Evolutionary conservation across 1,140 invertebrate genomes (phyloP).

Genomic region (Aphaenogaster ashmeadi): DNA sequence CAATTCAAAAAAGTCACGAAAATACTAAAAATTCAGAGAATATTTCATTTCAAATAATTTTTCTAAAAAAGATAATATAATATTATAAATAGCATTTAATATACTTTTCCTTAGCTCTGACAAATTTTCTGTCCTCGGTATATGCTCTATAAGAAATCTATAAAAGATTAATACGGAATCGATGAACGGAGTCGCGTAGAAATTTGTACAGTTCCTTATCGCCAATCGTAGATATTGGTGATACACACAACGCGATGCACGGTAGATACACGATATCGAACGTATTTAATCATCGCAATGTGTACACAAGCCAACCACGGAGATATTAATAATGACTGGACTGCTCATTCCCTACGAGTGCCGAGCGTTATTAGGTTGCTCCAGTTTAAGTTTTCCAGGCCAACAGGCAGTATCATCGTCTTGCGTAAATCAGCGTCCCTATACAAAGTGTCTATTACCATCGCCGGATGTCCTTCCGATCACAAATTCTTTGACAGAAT

Average conservation of each 20-base stretch:
- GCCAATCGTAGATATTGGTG: background rate
- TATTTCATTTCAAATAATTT: background rate
- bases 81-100: background rate
- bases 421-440: slow-evolving; percentile 42
- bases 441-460: background rate
- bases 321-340: slow-evolving; percentile 44
- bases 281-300: slow-evolving; percentile 3
- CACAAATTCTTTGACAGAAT: slow-evolving; percentile 15
- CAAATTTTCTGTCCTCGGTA: background rate
- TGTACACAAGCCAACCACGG: background rate
- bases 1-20: background rate
- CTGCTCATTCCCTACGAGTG: slow-evolving; percentile 27
- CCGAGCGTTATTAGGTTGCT: slow-evolving; percentile 34
- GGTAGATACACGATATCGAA: background rate
- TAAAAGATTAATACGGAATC: slow-evolving; percentile 10
- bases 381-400: slow-evolving; percentile 58
- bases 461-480: background rate
- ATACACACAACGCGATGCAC: background rate
- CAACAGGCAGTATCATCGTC: slow-evolving; percentile 29
- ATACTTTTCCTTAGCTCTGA: background rate
- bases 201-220: slow-evolving; percentile 8
- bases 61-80: background rate
- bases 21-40: background rate
- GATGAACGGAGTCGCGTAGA: background rate
- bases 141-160: background rate